phyloP scores from a whole-genome alignment of 2,888 invertebrate species.

The Clanis bilineata region DNA sequence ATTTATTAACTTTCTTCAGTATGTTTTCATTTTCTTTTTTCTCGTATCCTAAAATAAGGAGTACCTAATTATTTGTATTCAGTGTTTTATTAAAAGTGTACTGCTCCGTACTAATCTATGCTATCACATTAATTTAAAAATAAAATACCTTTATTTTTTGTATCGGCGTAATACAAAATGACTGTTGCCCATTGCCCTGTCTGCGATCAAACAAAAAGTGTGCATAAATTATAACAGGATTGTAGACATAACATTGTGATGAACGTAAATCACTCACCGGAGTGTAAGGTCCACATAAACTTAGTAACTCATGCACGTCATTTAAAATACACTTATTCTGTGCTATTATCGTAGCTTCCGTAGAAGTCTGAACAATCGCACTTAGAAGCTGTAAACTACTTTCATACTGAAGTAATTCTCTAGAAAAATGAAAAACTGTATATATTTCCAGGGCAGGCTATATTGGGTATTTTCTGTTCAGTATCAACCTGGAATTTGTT shows the following conservation, averaged over 20 bases:
- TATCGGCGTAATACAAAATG: constrained; percentile 13
- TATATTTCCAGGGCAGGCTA: neutral
- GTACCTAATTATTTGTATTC: constrained; percentile 4
- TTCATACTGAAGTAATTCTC: constrained; percentile 49
- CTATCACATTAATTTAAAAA: too few relatives aligned
- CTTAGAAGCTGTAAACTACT: constrained; percentile 57
- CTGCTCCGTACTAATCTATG: too few relatives aligned
- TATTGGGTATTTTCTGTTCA: too few relatives aligned
- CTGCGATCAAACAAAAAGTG: neutral
- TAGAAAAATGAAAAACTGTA: constrained; percentile 29
- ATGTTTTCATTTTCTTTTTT: neutral
- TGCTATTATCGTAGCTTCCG: constrained; percentile 27
- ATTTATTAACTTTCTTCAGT: neutral
- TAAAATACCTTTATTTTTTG: constrained; percentile 9
- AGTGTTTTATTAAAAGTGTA: too few relatives aligned
- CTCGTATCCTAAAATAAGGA: neutral
- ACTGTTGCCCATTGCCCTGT: constrained; percentile 18
- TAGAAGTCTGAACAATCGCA: constrained; percentile 46
- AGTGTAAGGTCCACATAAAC: constrained; percentile 45
- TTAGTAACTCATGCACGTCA: constrained; percentile 42
- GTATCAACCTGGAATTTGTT: too few relatives aligned
- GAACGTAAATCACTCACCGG: constrained; percentile 45
- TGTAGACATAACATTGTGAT: too few relatives aligned
- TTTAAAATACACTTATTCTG: constrained; percentile 35
- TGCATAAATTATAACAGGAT: too few relatives aligned